Base-by-base conservation (phyloP, 2,888 invertebrate genomes). In the Eilema caniola region DNA sequence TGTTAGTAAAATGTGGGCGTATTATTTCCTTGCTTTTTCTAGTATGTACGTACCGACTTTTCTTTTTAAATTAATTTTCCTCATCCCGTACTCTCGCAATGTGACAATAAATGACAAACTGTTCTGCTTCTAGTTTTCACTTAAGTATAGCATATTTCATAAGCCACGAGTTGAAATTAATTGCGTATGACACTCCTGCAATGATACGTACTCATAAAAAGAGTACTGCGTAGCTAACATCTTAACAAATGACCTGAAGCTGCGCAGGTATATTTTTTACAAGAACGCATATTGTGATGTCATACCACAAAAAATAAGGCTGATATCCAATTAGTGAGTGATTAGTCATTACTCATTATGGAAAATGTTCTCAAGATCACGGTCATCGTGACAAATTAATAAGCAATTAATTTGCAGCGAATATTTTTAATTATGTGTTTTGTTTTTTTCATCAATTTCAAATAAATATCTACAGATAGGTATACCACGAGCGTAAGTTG, bases 131-230 rank as follows among this genome's bases (percentile, higher is more conserved):
- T 47, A 47, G 20, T 47, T 47, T n/a, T n/a, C n/a, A n/a, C n/a
- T n/a, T n/a, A n/a, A n/a, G n/a, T n/a, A n/a, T n/a, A n/a, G n/a
- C 41, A 69, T 41, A 56, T 62, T 59, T 63, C 28, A 41, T 62
- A 69, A 37, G 63, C 68, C 68, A 69, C 68, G 68, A 28, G 68
- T 69, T 23, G 16, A 2, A 24, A 41, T 28, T 59, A 53, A 33
- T 37, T 63, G 57, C 68, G 62, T 57, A 63, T 20, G 23, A 41
- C 23, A 53, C 24, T 59, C n/a, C 3, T 59, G n/a, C 7, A 59
- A 3, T 53, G 53, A 62, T 41, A 41, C 25, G 16, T 20, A 28
- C 57, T 33, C 56, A 24, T 14, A 16, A 31, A 20, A 33, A 66
- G 24, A 57, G 23, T 66, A 57, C 57, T 57, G 37, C 66, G 57